phyloP scores from a whole-genome alignment of 2,113 vertebrate genomes.

The Clarias gariepinus region DNA sequence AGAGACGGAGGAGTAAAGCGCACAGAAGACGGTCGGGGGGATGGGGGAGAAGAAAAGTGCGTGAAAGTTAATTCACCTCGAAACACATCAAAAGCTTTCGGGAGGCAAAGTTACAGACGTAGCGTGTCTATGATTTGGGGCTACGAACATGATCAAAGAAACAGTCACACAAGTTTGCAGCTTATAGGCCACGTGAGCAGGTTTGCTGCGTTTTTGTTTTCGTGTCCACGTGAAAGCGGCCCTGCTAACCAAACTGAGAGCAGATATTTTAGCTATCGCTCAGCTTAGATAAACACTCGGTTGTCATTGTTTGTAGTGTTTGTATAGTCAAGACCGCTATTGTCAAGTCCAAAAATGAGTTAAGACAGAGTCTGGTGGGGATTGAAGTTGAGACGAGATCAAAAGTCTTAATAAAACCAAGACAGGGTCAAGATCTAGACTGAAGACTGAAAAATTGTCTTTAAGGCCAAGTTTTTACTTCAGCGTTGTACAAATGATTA shows the following conservation, averaged over 20 bases:
- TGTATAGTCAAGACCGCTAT: not conserved
- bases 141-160: not conserved
- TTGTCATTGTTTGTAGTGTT: not conserved
- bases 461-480: not conserved
- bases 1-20: not conserved
- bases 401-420: not conserved
- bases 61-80: conserved; percentile 7
- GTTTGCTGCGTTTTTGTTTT: not conserved
- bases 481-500: not conserved
- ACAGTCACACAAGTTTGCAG: not conserved
- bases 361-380: no score
- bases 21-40: not conserved
- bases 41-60: not conserved
- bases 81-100: conserved; percentile 4
- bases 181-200: not conserved
- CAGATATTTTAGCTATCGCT: no score
- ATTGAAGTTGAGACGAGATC: no score
- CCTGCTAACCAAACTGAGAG: no score
- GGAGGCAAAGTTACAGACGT: not conserved
- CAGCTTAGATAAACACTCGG: no score
- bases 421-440: not conserved
- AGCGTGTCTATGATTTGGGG: not conserved
- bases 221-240: not conserved
- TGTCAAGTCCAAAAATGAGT: not conserved
- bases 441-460: not conserved